phyloP scores from a whole-genome alignment of 92 coral and sea anemone species.

The Porites rus region DNA sequence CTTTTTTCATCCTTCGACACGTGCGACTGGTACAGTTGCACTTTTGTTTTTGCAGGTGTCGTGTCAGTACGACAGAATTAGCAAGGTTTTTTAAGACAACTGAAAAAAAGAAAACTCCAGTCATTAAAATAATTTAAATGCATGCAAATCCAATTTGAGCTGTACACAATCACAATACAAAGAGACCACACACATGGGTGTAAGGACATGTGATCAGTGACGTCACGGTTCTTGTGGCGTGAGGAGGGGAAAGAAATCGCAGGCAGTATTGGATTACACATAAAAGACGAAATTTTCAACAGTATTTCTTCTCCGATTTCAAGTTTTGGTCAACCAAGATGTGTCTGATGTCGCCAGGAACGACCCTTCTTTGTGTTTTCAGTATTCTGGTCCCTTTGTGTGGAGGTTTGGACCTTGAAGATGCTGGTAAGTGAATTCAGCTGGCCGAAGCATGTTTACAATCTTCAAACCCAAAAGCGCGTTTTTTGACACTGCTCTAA shows the following conservation, averaged over 20 bases:
- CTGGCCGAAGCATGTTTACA: background rate
- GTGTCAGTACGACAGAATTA: background rate
- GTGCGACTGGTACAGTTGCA: background rate
- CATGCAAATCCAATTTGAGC: conserved; percentile 34
- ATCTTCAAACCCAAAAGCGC: background rate
- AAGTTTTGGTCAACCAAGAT: conserved; percentile 8
- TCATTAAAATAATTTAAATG: background rate
- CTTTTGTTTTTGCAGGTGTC: conserved; percentile 19
- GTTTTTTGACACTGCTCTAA: background rate
- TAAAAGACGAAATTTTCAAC: conserved; percentile 7
- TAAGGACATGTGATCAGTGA: conserved; percentile 66
- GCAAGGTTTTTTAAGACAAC: background rate
- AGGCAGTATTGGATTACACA: conserved; percentile 61
- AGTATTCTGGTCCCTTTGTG: conserved; percentile 17
- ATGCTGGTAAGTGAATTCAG: conserved; percentile 27
- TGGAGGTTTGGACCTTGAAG: conserved; percentile 11
- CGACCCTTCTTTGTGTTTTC: conserved; percentile 23
- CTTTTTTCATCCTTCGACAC: background rate
- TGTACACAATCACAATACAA: conserved; percentile 14
- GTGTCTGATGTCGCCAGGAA: conserved; percentile 29
- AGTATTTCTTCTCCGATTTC: conserved; percentile 50
- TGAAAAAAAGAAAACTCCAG: background rate
- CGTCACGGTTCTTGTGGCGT: conserved; percentile 69
- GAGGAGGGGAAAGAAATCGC: conserved; percentile 35
- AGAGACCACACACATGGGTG: conserved; percentile 15